Evolutionary conservation across 2,888 invertebrate genomes (phyloP).

Genomic region (Chironomus tentans): DNA sequence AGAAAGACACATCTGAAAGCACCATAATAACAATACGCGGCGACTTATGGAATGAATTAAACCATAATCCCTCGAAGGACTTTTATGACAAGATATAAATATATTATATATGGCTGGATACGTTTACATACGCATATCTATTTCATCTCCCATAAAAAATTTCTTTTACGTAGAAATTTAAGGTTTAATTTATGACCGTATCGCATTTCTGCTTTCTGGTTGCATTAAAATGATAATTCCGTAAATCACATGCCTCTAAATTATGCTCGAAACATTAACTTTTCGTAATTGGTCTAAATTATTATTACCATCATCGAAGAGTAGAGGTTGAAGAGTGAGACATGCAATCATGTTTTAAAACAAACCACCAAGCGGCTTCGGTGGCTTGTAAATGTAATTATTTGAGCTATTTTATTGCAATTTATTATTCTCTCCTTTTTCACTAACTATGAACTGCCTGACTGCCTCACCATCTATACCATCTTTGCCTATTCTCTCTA

Average conservation of each 20-base stretch:
- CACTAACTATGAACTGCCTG: background rate
- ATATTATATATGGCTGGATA: background rate
- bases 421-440: background rate
- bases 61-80: background rate
- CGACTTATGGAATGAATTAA: background rate
- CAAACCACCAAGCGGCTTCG: background rate
- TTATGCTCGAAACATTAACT: slow-evolving; percentile 4
- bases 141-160: background rate
- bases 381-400: background rate
- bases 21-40: background rate
- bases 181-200: background rate
- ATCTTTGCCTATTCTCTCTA: background rate
- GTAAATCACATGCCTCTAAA: background rate
- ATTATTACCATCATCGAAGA: background rate
- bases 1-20: background rate
- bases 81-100: background rate
- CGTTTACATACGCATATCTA: background rate
- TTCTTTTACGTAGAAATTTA: background rate
- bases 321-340: background rate
- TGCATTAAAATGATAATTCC: background rate
- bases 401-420: background rate
- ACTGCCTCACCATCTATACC: too few relatives aligned
- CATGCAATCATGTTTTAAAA: background rate
- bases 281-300: background rate
- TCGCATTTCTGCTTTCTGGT: background rate